These are phyloP conservation scores for Pseudococcus longispinus DNA, from an alignment of 2,888 invertebrate genomes.

Conservation along the genomic window DNA sequence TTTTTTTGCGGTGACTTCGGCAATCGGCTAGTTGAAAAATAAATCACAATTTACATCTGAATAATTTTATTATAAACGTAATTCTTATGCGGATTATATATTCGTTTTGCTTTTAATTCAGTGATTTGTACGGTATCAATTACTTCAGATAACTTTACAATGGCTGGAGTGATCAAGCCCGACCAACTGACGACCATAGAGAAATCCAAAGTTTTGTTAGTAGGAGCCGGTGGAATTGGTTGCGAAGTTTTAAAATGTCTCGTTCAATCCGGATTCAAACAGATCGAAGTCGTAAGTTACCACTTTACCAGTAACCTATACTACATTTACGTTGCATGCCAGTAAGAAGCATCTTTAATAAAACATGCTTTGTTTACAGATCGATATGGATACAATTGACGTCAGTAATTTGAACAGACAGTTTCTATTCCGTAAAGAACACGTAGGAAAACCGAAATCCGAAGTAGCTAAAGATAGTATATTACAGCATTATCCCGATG, in stretches of 20 bases:
- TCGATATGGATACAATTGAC: constrained; percentile 99
- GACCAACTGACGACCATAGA: constrained; percentile 72
- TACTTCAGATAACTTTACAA: constrained; percentile 62
- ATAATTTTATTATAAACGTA: neutral
- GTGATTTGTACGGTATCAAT: neutral
- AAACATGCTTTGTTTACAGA: constrained; percentile 70
- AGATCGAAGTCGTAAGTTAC: constrained; percentile 89
- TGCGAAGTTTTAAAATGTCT: constrained; percentile 98
- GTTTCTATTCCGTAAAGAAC: constrained; percentile 97
- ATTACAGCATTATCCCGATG: constrained; percentile 84
- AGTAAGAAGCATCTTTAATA: neutral
- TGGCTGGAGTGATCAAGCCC: constrained; percentile 73
- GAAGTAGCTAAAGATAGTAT: constrained; percentile 90
- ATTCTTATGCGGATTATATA: neutral
- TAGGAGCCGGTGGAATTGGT: constrained; percentile 98
- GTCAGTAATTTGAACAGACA: constrained; percentile 98
- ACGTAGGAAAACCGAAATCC: constrained; percentile 97
- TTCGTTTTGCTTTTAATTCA: neutral
- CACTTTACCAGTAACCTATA: neutral
- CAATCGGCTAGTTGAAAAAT: neutral
- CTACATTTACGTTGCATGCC: neutral
- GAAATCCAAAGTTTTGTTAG: constrained; percentile 79
- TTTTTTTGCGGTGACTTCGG: neutral
- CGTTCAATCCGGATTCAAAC: constrained; percentile 88
- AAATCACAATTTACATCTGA: neutral